A percentile compares a stretch with the other conserved stretches of the same genome.
These are phyloP conservation scores for Homarus gammarus DNA, from an alignment of 2,888 invertebrate genomes.

Conservation along the genomic window DNA sequence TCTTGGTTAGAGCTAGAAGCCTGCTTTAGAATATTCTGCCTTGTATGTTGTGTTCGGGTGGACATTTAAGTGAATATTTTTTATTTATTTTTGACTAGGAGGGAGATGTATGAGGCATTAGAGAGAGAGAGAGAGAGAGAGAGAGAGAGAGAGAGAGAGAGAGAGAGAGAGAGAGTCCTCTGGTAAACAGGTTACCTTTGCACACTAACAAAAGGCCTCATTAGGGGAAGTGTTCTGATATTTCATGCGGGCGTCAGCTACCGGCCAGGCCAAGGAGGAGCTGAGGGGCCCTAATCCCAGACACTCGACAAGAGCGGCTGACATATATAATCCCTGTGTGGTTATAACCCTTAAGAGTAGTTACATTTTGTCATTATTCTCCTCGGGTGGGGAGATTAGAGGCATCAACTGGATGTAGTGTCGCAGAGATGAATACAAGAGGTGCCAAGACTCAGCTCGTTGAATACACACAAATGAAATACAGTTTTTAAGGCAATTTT, in stretches of 20 bases:
- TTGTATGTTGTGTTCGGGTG: background rate
- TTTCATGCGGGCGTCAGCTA: conserved; percentile 37
- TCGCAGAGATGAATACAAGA: conserved; percentile 19
- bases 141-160: background rate
- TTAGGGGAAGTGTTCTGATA: conserved; percentile 59
- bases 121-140: background rate
- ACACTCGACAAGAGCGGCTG: background rate
- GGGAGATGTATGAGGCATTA: too few species aligned
- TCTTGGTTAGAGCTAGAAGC: too few species aligned
- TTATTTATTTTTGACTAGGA: background rate
- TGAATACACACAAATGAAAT: too few species aligned
- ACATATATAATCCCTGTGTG: background rate
- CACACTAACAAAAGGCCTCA: conserved; percentile 49
- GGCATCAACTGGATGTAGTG: conserved; percentile 18
- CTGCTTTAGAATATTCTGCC: too few species aligned
- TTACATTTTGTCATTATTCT: background rate
- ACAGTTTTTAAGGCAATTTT: too few species aligned
- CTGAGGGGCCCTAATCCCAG: conserved; percentile 18
- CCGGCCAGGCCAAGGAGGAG: background rate
- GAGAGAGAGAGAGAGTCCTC: conserved; percentile 26
- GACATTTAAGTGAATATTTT: background rate
- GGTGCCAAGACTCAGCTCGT: background rate
- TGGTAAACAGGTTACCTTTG: conserved; percentile 57
- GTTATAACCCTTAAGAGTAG: background rate
- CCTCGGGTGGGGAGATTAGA: conserved; percentile 17